Evolutionary conservation across 2,888 invertebrate genomes (phyloP), one percentile per base, ranked within the genome.

Genomic region (Campaea margaritaria): DNA sequence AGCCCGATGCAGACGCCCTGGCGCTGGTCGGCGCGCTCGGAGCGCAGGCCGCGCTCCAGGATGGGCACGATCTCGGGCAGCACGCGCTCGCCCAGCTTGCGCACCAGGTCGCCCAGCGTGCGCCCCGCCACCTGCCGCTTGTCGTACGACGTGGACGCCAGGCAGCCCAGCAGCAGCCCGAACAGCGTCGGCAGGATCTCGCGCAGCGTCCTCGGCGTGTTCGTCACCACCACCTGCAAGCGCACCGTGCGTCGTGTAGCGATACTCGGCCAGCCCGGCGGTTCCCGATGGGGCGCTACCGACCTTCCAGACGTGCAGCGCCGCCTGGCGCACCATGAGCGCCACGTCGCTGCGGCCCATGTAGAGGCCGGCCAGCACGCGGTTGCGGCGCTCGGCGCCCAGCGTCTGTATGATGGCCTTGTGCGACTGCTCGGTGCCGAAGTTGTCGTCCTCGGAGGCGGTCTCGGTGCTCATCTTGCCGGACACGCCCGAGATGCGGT

Each of bases 381-480:
- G 93, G 87, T 99, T 99, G 53, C 99, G 93, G 44, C 99, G 93
- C 78, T 99, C 98, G 0, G 94, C 95, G 0, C 99, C 99, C 49
- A 99, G 93, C 10, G 97, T 96, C 50, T 94, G 94, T 72, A 98
- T 96, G 67, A 99, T 99, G 0, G 98, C 97, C 82, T 95, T 94
- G 79, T 98, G 98, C 0, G 98, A 98, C 81, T 97, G 97, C 82
- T 99, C 99, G 0, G 99, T 99, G 62, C 99, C 99, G 86, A 99
- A 99, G 87, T 99, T 99, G 82, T 99, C 99, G 83, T 99, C 99
- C 85, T 99, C 99, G 69, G 97, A 97, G 0, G 98, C 98, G 0
- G 98, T 99, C 89, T 99, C 99, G 0, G 99, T 99, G 36, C 98
- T 98, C 99, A 99, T 99, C 93, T 99, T 99, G 53, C 99, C 99